Evolutionary conservation across 2,797 vertebrate species (phyloP).

Genomic region (Sebastolobus alascanus): DNA sequence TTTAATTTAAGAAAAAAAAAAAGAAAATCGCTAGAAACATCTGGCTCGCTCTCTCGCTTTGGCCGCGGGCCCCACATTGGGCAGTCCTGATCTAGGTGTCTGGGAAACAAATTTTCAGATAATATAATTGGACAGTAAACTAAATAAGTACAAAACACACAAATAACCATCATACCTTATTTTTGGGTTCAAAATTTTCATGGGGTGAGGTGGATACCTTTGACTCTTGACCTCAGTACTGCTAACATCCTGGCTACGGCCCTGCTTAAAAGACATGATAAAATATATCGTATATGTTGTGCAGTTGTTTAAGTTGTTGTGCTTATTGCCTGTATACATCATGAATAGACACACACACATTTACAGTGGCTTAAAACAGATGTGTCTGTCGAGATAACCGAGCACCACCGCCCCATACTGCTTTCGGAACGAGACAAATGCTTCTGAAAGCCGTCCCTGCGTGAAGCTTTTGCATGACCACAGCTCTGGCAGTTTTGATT

Average conservation of each 20-base stretch:
- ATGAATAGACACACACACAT: constrained; percentile 19
- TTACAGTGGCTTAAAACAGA: constrained; percentile 61
- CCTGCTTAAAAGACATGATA: constrained; percentile 1
- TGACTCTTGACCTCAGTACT: not conserved
- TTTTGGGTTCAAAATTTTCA: not conserved
- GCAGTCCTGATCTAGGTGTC: not conserved
- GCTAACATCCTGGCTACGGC: not conserved
- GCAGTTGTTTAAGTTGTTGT: constrained; percentile 15
- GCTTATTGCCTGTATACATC: constrained; percentile 10
- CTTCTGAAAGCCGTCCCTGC: constrained; percentile 74
- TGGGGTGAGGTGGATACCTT: not conserved
- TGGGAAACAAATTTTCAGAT: constrained; percentile 18
- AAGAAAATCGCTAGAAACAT: too few relatives aligned
- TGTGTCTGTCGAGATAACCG: constrained; percentile 69
- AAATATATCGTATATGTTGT: not conserved
- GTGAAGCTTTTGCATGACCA: constrained; percentile 71
- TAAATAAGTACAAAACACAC: not conserved
- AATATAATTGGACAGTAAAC: not conserved
- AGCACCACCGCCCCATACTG: constrained; percentile 54
- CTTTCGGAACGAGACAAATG: constrained; percentile 72
- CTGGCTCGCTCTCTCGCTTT: too few relatives aligned
- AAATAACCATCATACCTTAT: not conserved
- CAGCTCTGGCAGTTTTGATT: constrained; percentile 74
- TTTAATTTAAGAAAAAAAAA: too few relatives aligned
- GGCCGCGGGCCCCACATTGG: too few relatives aligned